Evolutionary conservation across 2,888 invertebrate species (phyloP), one percentile per base, ranked within the genome.

Genomic region (Ceramica pisi): DNA sequence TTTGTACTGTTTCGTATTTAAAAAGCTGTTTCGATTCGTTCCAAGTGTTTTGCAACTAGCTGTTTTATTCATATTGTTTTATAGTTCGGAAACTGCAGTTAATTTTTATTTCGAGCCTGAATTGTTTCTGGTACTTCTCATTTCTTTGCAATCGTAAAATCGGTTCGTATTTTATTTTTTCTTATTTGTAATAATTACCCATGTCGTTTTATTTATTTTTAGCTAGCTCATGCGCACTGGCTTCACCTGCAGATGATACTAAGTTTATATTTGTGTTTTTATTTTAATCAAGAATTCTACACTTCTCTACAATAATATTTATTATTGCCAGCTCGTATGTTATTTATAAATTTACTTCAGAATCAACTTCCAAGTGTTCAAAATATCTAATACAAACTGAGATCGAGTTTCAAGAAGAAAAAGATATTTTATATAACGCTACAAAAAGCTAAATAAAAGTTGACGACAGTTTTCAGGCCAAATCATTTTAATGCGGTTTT

Each of bases 41-140:
- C 57, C 61, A 71, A 81, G 71, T 76, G 61, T 80, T 81, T 75
- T 67, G n/a, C 26, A 75, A 83, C 71, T 76, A 55, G 64, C 19
- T 83, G 62, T 71, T 72, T 81, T 83, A 81, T 81, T 81, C 81
- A 76, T 81, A 72, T 21, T 57, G 38, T 80, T 81, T 80, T 56
- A 70, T 60, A 67, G 66, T 72, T 83, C 35, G 48, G 63, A 48
- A 78, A 80, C 67, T 65, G 67, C 31, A 75, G 57, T 82, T 75
- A 80, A 63, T 82, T 75, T 74, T 80, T 71, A 82, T 71, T 61
- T 75, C 51, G 14, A 62, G 60, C 50, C 19, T 66, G 69, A 69
- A 75, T 57, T 57, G 70, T 78, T 38, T 19, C 35, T 78, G 73
- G 62, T 53, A 50, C 63, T 72, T 51, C 55, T 61, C 62, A 82